Conservation (phyloP, 2,797 vertebrate genomes). For the Anguilla marmorata region DNA sequence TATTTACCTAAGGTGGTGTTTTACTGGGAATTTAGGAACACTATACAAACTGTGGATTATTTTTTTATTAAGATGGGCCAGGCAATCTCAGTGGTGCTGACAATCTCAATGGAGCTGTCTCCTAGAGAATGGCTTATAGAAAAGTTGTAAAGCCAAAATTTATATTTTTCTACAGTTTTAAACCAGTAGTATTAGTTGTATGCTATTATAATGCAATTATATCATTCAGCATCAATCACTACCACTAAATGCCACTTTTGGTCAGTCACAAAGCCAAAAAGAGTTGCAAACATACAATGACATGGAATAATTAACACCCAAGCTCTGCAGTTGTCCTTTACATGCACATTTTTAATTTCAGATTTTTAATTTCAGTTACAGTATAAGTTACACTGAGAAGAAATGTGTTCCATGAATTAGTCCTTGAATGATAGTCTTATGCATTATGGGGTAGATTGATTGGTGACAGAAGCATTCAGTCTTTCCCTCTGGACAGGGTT, state of each 20-base stretch:
- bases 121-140: too few species aligned
- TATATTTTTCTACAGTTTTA: too few species aligned
- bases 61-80: too few species aligned
- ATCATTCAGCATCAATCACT: neutral
- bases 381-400: neutral
- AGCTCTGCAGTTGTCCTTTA: neutral
- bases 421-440: neutral
- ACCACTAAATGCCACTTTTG: conserved; percentile 7
- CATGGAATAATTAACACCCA: neutral
- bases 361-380: neutral
- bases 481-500: neutral
- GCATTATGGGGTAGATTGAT: neutral
- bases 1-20: too few species aligned
- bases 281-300: neutral
- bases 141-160: too few species aligned
- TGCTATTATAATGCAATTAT: too few species aligned
- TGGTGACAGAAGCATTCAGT: neutral
- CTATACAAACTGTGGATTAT: too few species aligned
- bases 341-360: neutral
- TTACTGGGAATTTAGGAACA: too few species aligned
- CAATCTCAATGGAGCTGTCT: too few species aligned
- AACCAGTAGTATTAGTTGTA: too few species aligned
- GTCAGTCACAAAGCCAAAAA: neutral
- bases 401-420: neutral
- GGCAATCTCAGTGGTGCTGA: too few species aligned